phyloP scores from a whole-genome alignment of 2,113 vertebrate genomes.

The Anhinga anhinga region DNA sequence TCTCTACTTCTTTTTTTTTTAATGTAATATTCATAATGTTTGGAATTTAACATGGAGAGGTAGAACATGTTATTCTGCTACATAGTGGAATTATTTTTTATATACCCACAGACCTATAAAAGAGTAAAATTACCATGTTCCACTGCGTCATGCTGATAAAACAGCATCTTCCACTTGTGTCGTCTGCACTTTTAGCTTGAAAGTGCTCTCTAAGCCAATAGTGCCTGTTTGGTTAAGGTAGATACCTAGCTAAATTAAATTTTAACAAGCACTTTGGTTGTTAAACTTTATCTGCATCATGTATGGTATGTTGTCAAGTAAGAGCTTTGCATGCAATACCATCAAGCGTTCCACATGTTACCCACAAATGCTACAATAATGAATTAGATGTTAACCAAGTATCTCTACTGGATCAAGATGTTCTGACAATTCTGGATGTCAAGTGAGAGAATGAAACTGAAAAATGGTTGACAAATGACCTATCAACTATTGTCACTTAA shows the following conservation, averaged over 20 bases:
- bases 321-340: not conserved
- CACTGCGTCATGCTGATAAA: not conserved
- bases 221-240: not conserved
- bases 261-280: not conserved
- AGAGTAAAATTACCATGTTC: not conserved
- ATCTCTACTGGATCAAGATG: not conserved
- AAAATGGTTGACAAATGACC: not conserved
- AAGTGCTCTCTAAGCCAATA: not conserved
- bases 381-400: not conserved
- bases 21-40: not conserved
- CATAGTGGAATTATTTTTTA: not conserved
- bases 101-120: not conserved
- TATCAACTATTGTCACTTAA: not conserved
- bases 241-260: not conserved
- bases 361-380: not conserved
- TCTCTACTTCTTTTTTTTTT: not conserved
- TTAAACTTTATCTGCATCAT: not conserved
- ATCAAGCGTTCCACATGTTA: not conserved
- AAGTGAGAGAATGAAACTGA: not conserved
- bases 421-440: not conserved
- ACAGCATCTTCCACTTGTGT: not conserved
- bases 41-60: not conserved
- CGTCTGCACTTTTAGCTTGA: not conserved
- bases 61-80: not conserved
- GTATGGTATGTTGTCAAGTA: not conserved